Conservation (phyloP, 2,113 vertebrate genomes). For the Triplophysa dalaica region DNA sequence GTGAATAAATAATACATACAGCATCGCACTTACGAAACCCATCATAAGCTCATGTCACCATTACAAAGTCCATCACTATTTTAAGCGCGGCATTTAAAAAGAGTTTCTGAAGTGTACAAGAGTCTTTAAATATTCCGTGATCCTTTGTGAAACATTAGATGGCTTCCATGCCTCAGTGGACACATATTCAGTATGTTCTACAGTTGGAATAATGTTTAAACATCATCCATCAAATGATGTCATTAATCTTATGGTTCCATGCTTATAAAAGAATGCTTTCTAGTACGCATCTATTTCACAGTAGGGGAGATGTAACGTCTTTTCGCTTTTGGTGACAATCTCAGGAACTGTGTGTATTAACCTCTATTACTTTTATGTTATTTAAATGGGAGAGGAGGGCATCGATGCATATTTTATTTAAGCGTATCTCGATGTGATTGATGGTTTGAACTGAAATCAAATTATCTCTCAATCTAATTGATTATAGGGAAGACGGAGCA, state of each 20-base stretch:
- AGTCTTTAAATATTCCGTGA: not conserved
- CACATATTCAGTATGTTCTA: conserved; percentile 24
- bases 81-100: not conserved
- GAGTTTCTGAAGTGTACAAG: not conserved
- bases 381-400: conserved; percentile 7
- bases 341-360: conserved; percentile 20
- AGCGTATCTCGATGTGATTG: conserved; percentile 37
- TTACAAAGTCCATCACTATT: not conserved
- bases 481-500: conserved; percentile 31
- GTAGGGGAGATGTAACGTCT: conserved; percentile 14
- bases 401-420: conserved; percentile 14
- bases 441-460: conserved; percentile 40
- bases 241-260: conserved; percentile 23
- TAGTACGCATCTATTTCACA: conserved; percentile 29
- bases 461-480: conserved; percentile 42
- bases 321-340: conserved; percentile 27
- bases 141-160: not conserved
- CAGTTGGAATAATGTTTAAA: conserved; percentile 22
- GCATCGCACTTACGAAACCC: not conserved
- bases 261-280: conserved; percentile 37
- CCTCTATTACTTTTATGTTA: conserved; percentile 1
- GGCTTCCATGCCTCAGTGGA: conserved; percentile 18
- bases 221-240: conserved; percentile 34
- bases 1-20: conserved; percentile 3
- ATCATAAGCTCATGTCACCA: not conserved